Percentiles rank a stretch among this genome's conserved stretches.
Conservation (phyloP, 2,888 invertebrate species). For the Heliconius charithonia region DNA sequence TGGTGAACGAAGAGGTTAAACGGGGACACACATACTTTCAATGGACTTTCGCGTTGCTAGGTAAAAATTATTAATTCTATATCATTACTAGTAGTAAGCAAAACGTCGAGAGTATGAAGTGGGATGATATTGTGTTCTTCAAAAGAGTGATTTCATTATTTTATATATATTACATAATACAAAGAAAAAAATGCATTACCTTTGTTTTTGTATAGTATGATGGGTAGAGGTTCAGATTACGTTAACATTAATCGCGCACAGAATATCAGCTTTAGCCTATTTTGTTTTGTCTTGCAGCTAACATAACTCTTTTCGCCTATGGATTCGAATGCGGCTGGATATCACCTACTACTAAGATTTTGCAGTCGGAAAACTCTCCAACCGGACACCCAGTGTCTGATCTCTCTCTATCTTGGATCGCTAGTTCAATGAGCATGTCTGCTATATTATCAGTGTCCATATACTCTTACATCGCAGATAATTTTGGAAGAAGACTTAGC, state of each 20-base stretch:
- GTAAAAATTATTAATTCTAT: slow-evolving; percentile 18
- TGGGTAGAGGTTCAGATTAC: too few species aligned
- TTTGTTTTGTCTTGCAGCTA: slow-evolving; percentile 32
- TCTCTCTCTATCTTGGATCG: slow-evolving; percentile 73
- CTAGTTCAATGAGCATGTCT: slow-evolving; percentile 68
- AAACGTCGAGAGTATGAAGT: too few species aligned
- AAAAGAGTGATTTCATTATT: too few species aligned
- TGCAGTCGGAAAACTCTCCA: slow-evolving; percentile 61
- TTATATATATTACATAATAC: too few species aligned
- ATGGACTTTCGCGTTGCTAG: slow-evolving; percentile 40
- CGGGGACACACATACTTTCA: slow-evolving; percentile 40
- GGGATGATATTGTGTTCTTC: too few species aligned
- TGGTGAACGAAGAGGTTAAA: not conserved
- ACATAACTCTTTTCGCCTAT: slow-evolving; percentile 47
- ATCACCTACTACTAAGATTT: slow-evolving; percentile 64
- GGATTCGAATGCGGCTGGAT: slow-evolving; percentile 72
- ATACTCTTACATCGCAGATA: slow-evolving; percentile 74
- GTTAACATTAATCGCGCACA: too few species aligned
- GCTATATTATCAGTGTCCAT: slow-evolving; percentile 63
- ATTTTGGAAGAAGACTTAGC: slow-evolving; percentile 70
- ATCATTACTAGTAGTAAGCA: too few species aligned
- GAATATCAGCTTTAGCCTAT: too few species aligned
- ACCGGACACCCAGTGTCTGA: slow-evolving; percentile 64
- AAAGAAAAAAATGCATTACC: too few species aligned
- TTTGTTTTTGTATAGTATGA: too few species aligned